phyloP scores from a whole-genome alignment of 2,888 invertebrate species.

The Thereva nobilitata region DNA sequence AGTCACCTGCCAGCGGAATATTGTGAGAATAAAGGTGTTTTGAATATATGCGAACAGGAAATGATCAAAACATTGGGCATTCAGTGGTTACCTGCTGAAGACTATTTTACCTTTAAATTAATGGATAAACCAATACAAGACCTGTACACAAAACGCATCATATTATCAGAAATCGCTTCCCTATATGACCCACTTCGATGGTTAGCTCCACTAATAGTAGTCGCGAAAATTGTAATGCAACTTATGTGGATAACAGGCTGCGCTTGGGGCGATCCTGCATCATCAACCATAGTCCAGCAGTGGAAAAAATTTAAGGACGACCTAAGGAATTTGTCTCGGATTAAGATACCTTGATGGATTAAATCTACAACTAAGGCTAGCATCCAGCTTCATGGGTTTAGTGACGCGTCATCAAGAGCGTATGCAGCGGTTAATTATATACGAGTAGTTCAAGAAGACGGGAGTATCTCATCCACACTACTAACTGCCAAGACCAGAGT shows the following conservation, averaged over 20 bases:
- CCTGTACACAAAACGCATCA: no score
- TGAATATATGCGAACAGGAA: no score
- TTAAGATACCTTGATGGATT: not conserved
- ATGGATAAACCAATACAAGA: no score
- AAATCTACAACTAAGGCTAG: not conserved
- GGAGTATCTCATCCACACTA: not conserved
- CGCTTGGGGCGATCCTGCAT: not conserved
- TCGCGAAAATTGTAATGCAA: not conserved
- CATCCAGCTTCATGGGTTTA: conserved; percentile 15
- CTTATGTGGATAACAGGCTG: not conserved
- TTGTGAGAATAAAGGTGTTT: no score
- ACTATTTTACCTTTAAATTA: no score
- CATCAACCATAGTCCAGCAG: not conserved
- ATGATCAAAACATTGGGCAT: no score
- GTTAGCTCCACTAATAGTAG: no score
- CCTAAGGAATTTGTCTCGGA: not conserved
- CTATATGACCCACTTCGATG: no score
- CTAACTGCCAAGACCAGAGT: not conserved
- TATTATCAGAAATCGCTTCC: no score
- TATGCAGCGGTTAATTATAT: not conserved
- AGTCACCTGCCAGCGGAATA: no score
- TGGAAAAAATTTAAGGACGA: not conserved
- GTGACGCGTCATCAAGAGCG: conserved; percentile 14
- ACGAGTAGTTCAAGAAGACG: no score
- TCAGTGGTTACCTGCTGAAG: no score